Evolutionary conservation across 2,888 invertebrate species (phyloP), one percentile per base, ranked within the genome.

Genomic region (Pristionchus mayeri): DNA sequence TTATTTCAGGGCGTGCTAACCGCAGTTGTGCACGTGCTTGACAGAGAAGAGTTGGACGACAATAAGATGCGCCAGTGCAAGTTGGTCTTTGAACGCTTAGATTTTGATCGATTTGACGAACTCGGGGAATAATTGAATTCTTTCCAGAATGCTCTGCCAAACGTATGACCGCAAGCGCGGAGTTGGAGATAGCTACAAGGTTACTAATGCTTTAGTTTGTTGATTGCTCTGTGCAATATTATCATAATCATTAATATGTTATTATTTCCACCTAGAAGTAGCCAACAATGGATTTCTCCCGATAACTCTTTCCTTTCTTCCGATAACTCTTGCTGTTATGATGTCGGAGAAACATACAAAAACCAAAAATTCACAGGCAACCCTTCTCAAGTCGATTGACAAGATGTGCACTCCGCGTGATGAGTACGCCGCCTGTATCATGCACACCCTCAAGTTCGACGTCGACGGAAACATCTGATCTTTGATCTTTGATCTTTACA

Each of bases 371-470:
- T 44, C n/a, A n/a, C 85, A 88, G 85, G 76, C 82, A 27, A 91
- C 90, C 0, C 85, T 91, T 34, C 81, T 87, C 75, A 87, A 86
- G 44, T 89, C 91, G 11, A 90, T 91, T 67, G 88, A 90, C 44
- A 86, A 82, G 18, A 48, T 91, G 83, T 91, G 91, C 80, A 84
- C 88, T 11, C 91, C 91, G 27, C 84, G 86, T 16, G 91, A 91
- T 84, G 85, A 85, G 27, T 90, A 91, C 79, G 90, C 89, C 4
- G 91, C 91, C 4, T 91, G 91, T 79, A 85, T 91, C 30, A 89
- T 87, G 79, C 91, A 91, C 85, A 91, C 91, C 13, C 87, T 91
- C 48, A 91, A 91, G 82, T 91, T 91, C 85, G 91, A 91, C 80
- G 88, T 91, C 30, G 87, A 88, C 76, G 85, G 87, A 7, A 60